Percentiles rank a stretch among this genome's conserved stretches.
Conservation (phyloP, 2,888 invertebrate genomes). For the Tetanocera ferruginea region DNA sequence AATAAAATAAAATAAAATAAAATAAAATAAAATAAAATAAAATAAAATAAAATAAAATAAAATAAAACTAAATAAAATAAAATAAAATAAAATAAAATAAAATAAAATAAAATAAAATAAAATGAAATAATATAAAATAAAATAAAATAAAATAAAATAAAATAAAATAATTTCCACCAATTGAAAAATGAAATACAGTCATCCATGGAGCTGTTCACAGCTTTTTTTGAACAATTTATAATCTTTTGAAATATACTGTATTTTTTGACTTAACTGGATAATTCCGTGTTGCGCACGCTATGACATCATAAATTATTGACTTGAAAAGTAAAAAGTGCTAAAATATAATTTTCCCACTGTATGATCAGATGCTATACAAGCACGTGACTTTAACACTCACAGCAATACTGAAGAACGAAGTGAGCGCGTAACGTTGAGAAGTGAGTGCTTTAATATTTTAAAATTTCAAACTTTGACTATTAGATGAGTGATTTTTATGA, state of each 20-base stretch:
- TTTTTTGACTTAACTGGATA: no score
- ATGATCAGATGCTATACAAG: no score
- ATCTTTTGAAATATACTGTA: neutral
- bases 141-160: neutral
- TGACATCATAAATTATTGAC: no score
- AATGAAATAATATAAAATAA: constrained; percentile 8
- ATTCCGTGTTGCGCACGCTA: no score
- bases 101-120: constrained; percentile 11
- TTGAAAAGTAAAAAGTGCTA: no score
- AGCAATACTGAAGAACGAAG: neutral
- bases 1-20: constrained; percentile 12
- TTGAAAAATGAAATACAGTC: neutral
- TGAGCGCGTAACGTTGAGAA: constrained; percentile 28
- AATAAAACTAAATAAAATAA: neutral
- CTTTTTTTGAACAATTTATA: neutral
- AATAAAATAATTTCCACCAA: neutral
- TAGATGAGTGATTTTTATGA: constrained; percentile 35
- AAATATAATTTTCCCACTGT: no score
- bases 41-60: neutral
- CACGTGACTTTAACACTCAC: no score
- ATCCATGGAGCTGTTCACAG: neutral
- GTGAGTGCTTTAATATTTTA: constrained; percentile 30
- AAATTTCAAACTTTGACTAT: neutral
- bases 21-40: constrained; percentile 7
- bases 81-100: neutral